Percentiles rank a stretch among this genome's conserved stretches.
phyloP scores from a whole-genome alignment of 1,140 invertebrate species.

The Cotesia vestalis region DNA sequence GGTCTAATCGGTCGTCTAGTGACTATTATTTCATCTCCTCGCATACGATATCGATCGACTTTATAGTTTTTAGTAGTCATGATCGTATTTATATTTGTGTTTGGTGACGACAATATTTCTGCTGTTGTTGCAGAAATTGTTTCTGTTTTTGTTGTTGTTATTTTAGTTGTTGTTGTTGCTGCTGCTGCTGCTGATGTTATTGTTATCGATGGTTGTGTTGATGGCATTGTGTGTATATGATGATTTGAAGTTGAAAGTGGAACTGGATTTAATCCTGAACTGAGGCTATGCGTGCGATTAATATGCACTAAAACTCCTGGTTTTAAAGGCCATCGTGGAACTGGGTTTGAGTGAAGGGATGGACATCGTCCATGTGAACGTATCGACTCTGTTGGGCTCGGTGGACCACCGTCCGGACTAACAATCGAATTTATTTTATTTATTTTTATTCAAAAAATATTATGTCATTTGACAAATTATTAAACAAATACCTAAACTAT shows the following conservation, averaged over 20 bases:
- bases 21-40: slow-evolving; percentile 32
- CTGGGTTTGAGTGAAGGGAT: slow-evolving; percentile 68
- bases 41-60: slow-evolving; percentile 38
- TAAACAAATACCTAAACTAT: no score
- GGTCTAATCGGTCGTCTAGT: slow-evolving; percentile 39
- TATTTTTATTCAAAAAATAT: slow-evolving; percentile 13
- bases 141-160: background rate
- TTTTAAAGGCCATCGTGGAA: slow-evolving; percentile 85
- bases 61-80: no score
- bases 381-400: slow-evolving; percentile 59
- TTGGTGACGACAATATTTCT: no score
- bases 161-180: background rate
- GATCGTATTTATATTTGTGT: no score
- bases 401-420: slow-evolving; percentile 60
- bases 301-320: slow-evolving; percentile 88
- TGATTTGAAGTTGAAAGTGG: slow-evolving; percentile 32
- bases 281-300: slow-evolving; percentile 75
- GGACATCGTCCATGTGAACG: slow-evolving; percentile 47
- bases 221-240: slow-evolving; percentile 36
- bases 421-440: slow-evolving; percentile 29
- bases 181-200: background rate
- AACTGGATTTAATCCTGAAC: slow-evolving; percentile 52
- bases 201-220: slow-evolving; percentile 22
- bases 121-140: background rate
- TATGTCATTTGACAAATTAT: no score